Evolutionary conservation across 2,797 vertebrate species (phyloP), one percentile per base, ranked within the genome.

Genomic region (Cyprinella venusta): DNA sequence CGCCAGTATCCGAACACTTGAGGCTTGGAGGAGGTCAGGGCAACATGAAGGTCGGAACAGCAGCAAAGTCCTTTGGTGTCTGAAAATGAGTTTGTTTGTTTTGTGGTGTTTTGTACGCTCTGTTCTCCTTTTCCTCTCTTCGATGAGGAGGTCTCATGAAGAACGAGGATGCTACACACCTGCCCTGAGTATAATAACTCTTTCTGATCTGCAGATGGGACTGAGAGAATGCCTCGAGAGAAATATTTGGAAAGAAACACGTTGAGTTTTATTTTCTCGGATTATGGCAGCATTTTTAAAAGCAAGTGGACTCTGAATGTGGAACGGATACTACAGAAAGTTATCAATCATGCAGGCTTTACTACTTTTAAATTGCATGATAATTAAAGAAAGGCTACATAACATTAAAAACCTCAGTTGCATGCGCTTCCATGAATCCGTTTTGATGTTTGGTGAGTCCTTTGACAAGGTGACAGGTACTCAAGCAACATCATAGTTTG

Each of bases 11-110:
- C 52, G 24, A 89, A 87, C 91, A 92, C 93, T 94, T 91, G 89
- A 94, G 90, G 92, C 88, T 89, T 90, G 89, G 89, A 93, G 91
- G 91, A 91, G 90, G 91, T 92, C 90, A 92, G 91, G 89, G 91
- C 88, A 91, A 91, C 88, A 90, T 56, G 75, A 84, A 86, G 89
- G 86, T 83, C 64, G 88, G 84, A 91, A 86, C 76, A 84, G 92
- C 87, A 83, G 87, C 65, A 67, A 77, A 54, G 86, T 90, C 91
- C 89, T 92, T 86, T 83, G 85, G 67, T 50, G 69, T 45, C 45
- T 61, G 74, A 84, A 48, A 70, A 81, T 64, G 78, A 83, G 77
- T 80, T 86, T 84, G 78, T 85, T 76, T 69, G 85, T 84, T 79
- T 90, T 91, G 87, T 91, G 91, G 90, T 90, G 87, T 86, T 89